Evolutionary conservation across 2,888 invertebrate species (phyloP).

Genomic region (Syrphus vitripennis): DNA sequence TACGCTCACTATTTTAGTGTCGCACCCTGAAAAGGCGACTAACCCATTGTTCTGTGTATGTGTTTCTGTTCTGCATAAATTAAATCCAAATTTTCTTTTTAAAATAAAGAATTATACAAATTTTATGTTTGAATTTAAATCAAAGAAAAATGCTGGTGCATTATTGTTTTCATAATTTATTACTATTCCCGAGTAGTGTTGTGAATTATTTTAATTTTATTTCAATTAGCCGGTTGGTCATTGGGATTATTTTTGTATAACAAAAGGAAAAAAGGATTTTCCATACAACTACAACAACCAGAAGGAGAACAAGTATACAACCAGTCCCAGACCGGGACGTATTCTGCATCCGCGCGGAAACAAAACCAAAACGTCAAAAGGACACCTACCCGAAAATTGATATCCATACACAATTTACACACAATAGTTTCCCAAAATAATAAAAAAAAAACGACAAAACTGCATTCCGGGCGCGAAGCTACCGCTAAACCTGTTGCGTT

Average conservation of each 20-base stretch:
- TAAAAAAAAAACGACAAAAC: slow-evolving; percentile 44
- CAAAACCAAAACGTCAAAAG: slow-evolving; percentile 56
- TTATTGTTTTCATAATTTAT: not conserved
- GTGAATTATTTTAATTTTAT: not conserved
- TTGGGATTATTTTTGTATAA: slow-evolving; percentile 2
- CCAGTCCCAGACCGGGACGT: not conserved
- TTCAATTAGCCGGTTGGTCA: slow-evolving; percentile 31
- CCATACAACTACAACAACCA: slow-evolving; percentile 2
- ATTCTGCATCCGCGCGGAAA: slow-evolving; percentile 31
- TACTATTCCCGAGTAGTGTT: slow-evolving; percentile 7
- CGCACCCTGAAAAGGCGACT: slow-evolving; percentile 63
- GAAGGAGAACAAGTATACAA: slow-evolving; percentile 35
- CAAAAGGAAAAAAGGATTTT: slow-evolving; percentile 22
- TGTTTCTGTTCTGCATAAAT: slow-evolving; percentile 32
- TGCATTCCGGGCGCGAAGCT: slow-evolving; percentile 58
- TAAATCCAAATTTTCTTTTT: slow-evolving; percentile 3
- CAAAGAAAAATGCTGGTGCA: not conserved
- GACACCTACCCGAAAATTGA: slow-evolving; percentile 37
- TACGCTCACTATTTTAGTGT: slow-evolving; percentile 18
- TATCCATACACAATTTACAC: not conserved
- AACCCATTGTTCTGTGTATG: slow-evolving; percentile 54
- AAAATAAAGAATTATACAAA: not conserved
- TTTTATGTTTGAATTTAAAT: not conserved
- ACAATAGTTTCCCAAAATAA: not conserved
- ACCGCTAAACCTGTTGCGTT: slow-evolving; percentile 69